Percentiles rank a stretch among this genome's conserved stretches.
phyloP scores from a whole-genome alignment of 2,888 invertebrate genomes.

The Ochlodes sylvanus region DNA sequence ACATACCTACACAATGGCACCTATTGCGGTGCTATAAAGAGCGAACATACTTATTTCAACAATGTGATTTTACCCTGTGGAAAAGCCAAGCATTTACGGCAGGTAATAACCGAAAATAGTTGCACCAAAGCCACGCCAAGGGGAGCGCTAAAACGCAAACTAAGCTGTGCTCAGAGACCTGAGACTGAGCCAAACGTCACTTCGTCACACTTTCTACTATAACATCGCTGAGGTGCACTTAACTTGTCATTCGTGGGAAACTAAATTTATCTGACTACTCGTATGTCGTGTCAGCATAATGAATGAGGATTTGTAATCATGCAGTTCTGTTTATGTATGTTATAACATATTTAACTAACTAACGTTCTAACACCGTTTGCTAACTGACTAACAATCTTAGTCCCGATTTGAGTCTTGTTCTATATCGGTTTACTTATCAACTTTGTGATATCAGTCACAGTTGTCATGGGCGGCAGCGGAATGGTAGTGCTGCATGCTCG shows the following conservation, averaged over 20 bases:
- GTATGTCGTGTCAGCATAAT: slow-evolving; percentile 56
- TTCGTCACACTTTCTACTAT: slow-evolving; percentile 77
- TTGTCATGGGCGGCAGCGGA: no score
- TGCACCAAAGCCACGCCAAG: slow-evolving; percentile 69
- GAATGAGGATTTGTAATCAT: slow-evolving; percentile 52
- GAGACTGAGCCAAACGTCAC: slow-evolving; percentile 70
- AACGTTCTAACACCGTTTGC: no score
- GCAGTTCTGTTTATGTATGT: not conserved
- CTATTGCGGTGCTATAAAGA: not conserved
- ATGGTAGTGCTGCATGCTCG: no score
- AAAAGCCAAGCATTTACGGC: no score
- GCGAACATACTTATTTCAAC: no score
- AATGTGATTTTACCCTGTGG: no score
- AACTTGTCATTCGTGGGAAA: slow-evolving; percentile 80
- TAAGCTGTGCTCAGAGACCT: slow-evolving; percentile 49
- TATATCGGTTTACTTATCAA: no score
- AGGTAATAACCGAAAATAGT: slow-evolving; percentile 66
- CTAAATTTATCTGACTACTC: slow-evolving; percentile 62
- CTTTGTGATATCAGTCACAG: no score
- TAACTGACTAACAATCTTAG: no score
- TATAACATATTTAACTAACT: no score
- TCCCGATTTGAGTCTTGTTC: no score
- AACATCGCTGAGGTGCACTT: slow-evolving; percentile 70
- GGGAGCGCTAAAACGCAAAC: slow-evolving; percentile 76
- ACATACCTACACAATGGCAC: no score